These are phyloP conservation scores for Campaea margaritaria DNA, from an alignment of 2,888 invertebrate genomes.

Conservation along the genomic window DNA sequence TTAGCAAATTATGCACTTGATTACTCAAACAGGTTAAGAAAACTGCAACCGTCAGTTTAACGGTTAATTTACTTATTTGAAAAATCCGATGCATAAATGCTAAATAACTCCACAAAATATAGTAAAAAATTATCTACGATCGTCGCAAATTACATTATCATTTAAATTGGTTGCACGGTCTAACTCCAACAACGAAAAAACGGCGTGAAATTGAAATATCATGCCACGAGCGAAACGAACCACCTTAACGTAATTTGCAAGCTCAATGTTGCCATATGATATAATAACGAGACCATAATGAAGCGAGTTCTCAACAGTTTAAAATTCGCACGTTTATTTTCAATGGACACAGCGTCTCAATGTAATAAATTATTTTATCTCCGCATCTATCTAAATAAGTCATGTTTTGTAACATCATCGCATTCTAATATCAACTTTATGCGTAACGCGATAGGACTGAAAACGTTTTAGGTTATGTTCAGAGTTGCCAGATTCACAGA, in stretches of 20 bases:
- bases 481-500: slow-evolving; percentile 33
- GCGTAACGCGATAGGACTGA: slow-evolving; percentile 21
- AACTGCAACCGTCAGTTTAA: too few species aligned
- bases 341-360: slow-evolving; percentile 39
- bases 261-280: slow-evolving; percentile 20
- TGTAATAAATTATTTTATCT: slow-evolving; percentile 41
- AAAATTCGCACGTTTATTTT: slow-evolving; percentile 39
- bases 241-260: slow-evolving; percentile 1
- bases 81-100: too few species aligned
- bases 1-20: too few species aligned
- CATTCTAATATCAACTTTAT: slow-evolving; percentile 33
- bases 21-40: too few species aligned
- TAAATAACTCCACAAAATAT: too few species aligned
- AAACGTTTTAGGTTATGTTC: slow-evolving; percentile 13
- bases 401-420: slow-evolving; percentile 38
- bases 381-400: slow-evolving; percentile 38
- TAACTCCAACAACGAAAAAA: too few species aligned
- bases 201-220: too few species aligned
- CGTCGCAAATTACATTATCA: too few species aligned
- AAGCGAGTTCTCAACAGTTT: slow-evolving; percentile 31
- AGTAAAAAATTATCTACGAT: too few species aligned
- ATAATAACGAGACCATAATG: slow-evolving; percentile 26
- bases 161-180: too few species aligned
- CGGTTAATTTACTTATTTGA: too few species aligned
- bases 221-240: too few species aligned